A percentile compares a stretch with the other conserved stretches of the same genome.
phyloP scores from a whole-genome alignment of 2,797 vertebrate genomes.

The Esox lucius region DNA sequence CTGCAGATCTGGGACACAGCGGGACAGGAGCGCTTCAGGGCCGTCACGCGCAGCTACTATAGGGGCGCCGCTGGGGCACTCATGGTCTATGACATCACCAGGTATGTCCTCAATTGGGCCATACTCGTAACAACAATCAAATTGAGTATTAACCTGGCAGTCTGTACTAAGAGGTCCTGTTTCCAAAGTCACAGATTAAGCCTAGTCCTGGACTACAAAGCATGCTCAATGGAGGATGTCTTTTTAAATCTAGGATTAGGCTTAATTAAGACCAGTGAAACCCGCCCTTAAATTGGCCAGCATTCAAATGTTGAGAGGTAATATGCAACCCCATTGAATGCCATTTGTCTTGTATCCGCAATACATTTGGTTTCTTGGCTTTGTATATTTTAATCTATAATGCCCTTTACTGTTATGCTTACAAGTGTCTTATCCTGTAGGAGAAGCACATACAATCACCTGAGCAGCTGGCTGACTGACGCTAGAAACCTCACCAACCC shows the following conservation, averaged over 20 bases:
- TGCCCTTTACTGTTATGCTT: background rate
- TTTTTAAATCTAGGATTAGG: background rate
- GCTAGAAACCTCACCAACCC: constrained; percentile 90
- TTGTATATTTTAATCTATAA: background rate
- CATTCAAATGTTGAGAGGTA: background rate
- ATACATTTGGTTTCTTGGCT: background rate
- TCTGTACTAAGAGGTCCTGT: too few relatives aligned
- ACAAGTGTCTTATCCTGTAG: constrained; percentile 56
- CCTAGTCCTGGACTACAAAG: background rate
- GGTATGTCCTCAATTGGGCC: constrained; percentile 69
- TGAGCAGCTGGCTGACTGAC: constrained; percentile 96
- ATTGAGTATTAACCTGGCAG: background rate
- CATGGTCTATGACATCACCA: constrained; percentile 99
- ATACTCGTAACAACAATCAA: background rate
- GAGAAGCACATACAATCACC: constrained; percentile 93
- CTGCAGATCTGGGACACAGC: constrained; percentile 99
- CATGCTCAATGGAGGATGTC: background rate
- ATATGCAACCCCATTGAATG: background rate
- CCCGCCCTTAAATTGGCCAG: background rate
- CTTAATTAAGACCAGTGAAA: background rate
- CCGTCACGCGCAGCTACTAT: constrained; percentile 97
- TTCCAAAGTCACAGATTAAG: background rate
- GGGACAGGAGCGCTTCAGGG: constrained; percentile 95
- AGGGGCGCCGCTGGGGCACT: constrained; percentile 94
- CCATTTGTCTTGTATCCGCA: constrained; percentile 1